Evolutionary conservation across 1,140 invertebrate genomes (phyloP).

Genomic region (Zaprionus taronus): DNA sequence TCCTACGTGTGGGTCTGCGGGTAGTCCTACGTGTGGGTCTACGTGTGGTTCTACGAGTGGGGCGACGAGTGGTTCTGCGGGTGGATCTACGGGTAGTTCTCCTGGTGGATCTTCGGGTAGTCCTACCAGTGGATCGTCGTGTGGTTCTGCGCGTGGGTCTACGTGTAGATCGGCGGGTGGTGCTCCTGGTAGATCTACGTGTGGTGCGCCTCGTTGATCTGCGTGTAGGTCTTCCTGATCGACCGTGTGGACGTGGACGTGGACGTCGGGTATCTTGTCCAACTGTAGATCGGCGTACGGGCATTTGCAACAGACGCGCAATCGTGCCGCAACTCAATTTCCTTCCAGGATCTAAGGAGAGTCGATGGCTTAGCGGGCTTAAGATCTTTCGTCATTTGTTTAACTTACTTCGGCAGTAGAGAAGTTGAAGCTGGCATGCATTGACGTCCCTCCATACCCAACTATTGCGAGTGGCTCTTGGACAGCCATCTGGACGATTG

Average conservation of each 20-base stretch:
- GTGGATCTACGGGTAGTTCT: background rate
- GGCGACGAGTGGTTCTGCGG: background rate
- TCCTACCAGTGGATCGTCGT: background rate
- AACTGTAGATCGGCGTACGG: background rate
- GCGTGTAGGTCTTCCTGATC: background rate
- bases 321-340: constrained; percentile 12
- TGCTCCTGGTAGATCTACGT: background rate
- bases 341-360: constrained; percentile 13
- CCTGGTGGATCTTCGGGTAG: background rate
- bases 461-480: background rate
- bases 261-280: background rate
- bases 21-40: background rate
- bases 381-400: background rate
- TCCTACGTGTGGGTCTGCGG: background rate
- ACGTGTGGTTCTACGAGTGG: background rate
- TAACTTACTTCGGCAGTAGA: constrained; percentile 33
- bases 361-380: too few relatives aligned
- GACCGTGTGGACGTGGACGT: background rate
- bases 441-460: constrained; percentile 17
- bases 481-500: constrained; percentile 44
- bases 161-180: background rate
- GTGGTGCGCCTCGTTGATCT: constrained; percentile 5
- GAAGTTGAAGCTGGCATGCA: constrained; percentile 20
- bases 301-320: constrained; percentile 14
- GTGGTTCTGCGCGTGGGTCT: background rate